Base-by-base conservation (phyloP, 2,113 vertebrate genomes). In the Carettochelys insculpta region DNA sequence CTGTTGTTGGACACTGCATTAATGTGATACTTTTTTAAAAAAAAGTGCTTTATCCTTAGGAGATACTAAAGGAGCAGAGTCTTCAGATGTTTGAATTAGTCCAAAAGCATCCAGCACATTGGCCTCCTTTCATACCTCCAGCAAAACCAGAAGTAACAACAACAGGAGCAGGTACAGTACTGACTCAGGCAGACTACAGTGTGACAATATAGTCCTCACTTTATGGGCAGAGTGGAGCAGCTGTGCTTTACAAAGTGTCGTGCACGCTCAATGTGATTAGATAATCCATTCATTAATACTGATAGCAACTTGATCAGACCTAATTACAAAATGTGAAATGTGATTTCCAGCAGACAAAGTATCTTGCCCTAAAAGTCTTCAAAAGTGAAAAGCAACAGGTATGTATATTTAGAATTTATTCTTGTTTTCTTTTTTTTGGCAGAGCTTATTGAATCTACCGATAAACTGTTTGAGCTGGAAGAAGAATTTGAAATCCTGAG, bases 401-500 rank as follows among this genome's bases (percentile, higher is more conserved):
- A 7, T 12, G 12, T 34, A 71, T 61, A 27, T 90, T 88, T 14
- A 52, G 47, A 87, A 76, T 92, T 54, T 85, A 54, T 47, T 38
- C 38, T 13, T 0, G 5, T 82, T 92, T 52, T 1, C 14, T 92
- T 77, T 84, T 79, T 94, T 87, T 75, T 65, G n/a, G 16, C 94
- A 99, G 98, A 99, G 96, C 98, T 99, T 94, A 98, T 99, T 85
- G 98, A 98, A 92, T 98, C 98, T 65, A 98, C 98, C 24, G 98
- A 99, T 94, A 98, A 98, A 82, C 96, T 98, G 2, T 98, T 98
- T 96, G 98, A 99, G 90, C 95, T 98, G 52, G 98, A 99, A 95
- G 98, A 99, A 96, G 98, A 99, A 96, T 99, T 99, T 96, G 98
- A 99, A 97, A 99, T 99, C 94, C 97, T 99, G 78, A 98, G 97